A percentile compares a stretch with the other conserved stretches of the same genome.
Conservation (phyloP, 1,140 invertebrate species). For the Macrocentrus cingulum region DNA sequence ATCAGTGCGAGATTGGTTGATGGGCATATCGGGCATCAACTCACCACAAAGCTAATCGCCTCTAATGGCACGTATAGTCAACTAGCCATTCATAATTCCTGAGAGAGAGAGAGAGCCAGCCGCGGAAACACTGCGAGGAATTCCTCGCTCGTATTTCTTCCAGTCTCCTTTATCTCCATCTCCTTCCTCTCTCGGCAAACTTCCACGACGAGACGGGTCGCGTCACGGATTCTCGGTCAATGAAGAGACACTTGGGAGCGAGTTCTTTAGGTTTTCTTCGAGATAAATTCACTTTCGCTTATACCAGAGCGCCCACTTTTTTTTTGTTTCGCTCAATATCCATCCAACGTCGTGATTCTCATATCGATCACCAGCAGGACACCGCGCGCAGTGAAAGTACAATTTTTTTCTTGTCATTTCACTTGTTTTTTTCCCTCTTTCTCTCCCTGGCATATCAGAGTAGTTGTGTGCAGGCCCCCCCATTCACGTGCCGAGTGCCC, state of each 20-base stretch:
- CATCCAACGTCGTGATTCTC: no score
- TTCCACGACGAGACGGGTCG: conserved; percentile 8
- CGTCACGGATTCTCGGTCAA: conserved; percentile 14
- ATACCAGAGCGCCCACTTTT: background rate
- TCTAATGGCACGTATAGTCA: conserved; percentile 36
- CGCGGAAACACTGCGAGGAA: conserved; percentile 12
- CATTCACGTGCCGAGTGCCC: no score
- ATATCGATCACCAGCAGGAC: background rate
- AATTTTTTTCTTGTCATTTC: background rate
- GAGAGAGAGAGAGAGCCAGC: background rate
- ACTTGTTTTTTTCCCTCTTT: no score
- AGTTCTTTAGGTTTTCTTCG: conserved; percentile 9
- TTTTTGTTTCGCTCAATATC: no score
- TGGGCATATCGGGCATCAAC: conserved; percentile 25
- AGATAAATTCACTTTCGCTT: conserved; percentile 14
- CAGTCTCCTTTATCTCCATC: background rate
- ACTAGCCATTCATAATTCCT: conserved; percentile 44
- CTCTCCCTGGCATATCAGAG: no score
- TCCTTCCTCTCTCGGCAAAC: background rate
- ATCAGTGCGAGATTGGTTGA: conserved; percentile 16
- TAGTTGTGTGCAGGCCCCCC: no score
- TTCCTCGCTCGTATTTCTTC: background rate
- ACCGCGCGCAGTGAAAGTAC: conserved; percentile 9
- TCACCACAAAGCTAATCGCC: conserved; percentile 35
- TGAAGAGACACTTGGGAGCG: conserved; percentile 7